Percentiles rank a stretch among this genome's conserved stretches.
Evolutionary conservation across 2,797 vertebrate genomes (phyloP).

Genomic region (Sebastes dallii): DNA sequence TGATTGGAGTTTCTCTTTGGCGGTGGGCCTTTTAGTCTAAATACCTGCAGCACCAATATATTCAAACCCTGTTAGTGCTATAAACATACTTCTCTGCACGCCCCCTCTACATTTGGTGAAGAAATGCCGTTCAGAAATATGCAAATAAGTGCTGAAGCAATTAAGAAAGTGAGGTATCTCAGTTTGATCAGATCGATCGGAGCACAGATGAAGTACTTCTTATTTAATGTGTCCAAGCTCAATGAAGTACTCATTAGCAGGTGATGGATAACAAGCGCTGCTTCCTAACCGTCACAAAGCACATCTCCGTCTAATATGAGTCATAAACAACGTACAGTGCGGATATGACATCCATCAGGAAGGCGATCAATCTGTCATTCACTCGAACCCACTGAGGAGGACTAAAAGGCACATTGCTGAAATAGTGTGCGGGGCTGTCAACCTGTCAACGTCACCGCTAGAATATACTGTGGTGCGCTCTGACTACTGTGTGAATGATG

Average conservation of each 20-base stretch:
- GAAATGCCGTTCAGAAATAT: slow-evolving; percentile 28
- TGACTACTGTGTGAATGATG: slow-evolving; percentile 62
- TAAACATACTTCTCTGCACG: slow-evolving; percentile 14
- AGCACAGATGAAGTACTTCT: slow-evolving; percentile 28
- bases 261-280: slow-evolving; percentile 47
- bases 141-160: slow-evolving; percentile 48
- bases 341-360: slow-evolving; percentile 44
- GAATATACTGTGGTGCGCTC: slow-evolving; percentile 45
- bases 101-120: background rate
- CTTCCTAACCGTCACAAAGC: slow-evolving; percentile 26
- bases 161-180: slow-evolving; percentile 39
- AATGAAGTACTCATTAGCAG: slow-evolving; percentile 51
- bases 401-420: slow-evolving; percentile 49
- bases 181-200: slow-evolving; percentile 32
- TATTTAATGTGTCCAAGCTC: slow-evolving; percentile 42
- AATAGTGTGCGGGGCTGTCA: slow-evolving; percentile 48
- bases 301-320: slow-evolving; percentile 35
- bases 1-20: slow-evolving; percentile 37
- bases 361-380: slow-evolving; percentile 47
- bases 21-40: slow-evolving; percentile 12
- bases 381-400: slow-evolving; percentile 28
- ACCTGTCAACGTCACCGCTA: slow-evolving; percentile 34
- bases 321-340: slow-evolving; percentile 46
- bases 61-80: slow-evolving; percentile 18
- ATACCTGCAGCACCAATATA: slow-evolving; percentile 22